Base-by-base conservation (phyloP, 64 coral and sea anemone genomes). In the Stylophora pistillata region DNA sequence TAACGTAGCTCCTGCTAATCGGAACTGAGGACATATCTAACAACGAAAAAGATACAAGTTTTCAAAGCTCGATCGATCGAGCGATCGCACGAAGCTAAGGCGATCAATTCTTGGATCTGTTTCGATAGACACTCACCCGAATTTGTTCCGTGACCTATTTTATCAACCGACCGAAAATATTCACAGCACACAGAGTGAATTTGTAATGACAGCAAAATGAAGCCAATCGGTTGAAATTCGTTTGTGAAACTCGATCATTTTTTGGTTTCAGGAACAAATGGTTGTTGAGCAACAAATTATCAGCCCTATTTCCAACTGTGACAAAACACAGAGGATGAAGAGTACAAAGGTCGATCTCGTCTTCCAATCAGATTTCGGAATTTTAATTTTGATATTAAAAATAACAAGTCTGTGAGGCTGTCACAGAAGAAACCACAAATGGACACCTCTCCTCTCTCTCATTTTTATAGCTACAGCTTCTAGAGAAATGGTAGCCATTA, bases 151-250 rank as follows among this genome's bases (percentile, higher is more conserved):
- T 7, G 37, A 47, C 37, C 37, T 47, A 47, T 47, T 3, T 47
- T 0, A 47, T 0, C 37, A 47, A 3, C 37, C 11, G 10, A 14
- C 4, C 4, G n/a, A 78, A 56, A 47, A 47, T 47, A 47, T 47
- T 78, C n/a, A 78, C 53, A 78, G 53, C 21, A 78, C 75, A 53
- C 75, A 78, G 17, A 78, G 53, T 78, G 75, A 78, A 56, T 88
- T 88, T 15, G 86, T 77, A 59, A 88, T 88, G 53, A 88, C 74
- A 64, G 86, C 73, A 88, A 88, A 77, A 60, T 61, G 59, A 10
- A 88, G 26, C 86, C 86, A 88, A 41, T 88, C 86, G 26, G 86
- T 75, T 66, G 86, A 88, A 60, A 88, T 57, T 16, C 56, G 73
- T 34, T 88, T 52, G 17, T 23, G 15, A 28, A 26, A 56, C 13